Evolutionary conservation across 2,888 invertebrate genomes (phyloP), one percentile per base, ranked within the genome.

Genomic region (Yponomeuta malinellus): DNA sequence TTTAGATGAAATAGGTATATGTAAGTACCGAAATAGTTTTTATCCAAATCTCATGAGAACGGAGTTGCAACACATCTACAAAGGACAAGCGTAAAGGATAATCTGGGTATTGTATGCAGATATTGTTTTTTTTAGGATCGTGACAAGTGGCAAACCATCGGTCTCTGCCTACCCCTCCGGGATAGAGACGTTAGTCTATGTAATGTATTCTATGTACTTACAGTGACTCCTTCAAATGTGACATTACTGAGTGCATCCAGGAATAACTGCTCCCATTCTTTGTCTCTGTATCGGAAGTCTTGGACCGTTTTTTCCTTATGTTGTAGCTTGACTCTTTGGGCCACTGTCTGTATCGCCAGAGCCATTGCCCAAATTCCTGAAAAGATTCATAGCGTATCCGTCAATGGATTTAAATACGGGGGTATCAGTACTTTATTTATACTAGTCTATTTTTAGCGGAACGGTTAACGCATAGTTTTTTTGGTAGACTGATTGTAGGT

Each of bases 301-400:
- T 94, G 94, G 0, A 97, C 95, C 0, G 96, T 95, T 83, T 95
- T 95, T 83, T 97, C 96, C 75, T 96, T 95, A 73, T 95, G 93
- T 77, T 93, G 93, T 71, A 94, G 90, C 73, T 94, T 93, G 68
- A 96, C 94, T 75, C 95, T 93, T 76, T 96, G 95, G 0, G 98
- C 96, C 37, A 98, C 97, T 75, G 96, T 96, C 81, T 98, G 97
- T 73, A 99, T 96, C 0, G 99, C 99, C 73, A 98, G 88, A 0
- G 99, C 99, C 76, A 99, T 97, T 0, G 98, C 97, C 99, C 99
- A 99, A 75, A 99, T 97, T 5, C 94, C 93, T 93, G 31, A 0
- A 78, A 37, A 67, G 1, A 66, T 2, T 12, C 15, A 59, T 59
- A 5, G 15, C 15, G 15, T 15, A 43, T 43, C 6, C 6, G 43